Evolutionary conservation across 1,140 invertebrate species (phyloP).

Genomic region (Drosophila varians): DNA sequence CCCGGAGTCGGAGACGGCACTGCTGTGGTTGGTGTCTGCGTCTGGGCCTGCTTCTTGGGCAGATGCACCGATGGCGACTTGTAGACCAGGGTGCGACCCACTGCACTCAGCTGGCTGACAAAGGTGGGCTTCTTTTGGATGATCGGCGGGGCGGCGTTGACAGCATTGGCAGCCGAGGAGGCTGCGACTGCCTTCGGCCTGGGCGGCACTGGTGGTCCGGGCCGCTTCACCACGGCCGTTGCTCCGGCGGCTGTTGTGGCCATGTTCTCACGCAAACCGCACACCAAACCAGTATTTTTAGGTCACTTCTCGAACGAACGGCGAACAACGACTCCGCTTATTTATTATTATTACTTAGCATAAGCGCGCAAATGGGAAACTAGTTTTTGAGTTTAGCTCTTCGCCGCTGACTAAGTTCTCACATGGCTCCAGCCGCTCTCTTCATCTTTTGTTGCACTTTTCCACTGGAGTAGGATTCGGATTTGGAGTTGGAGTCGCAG

Average conservation of each 20-base stretch:
- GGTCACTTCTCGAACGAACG: constrained; percentile 72
- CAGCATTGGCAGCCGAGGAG: background rate
- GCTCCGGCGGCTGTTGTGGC: constrained; percentile 54
- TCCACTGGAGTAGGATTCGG: background rate
- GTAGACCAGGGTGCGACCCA: constrained; percentile 80
- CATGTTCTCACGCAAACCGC: constrained; percentile 64
- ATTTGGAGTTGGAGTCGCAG: background rate
- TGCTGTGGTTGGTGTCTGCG: constrained; percentile 67
- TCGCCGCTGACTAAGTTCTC: constrained; percentile 41
- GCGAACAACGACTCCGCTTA: constrained; percentile 54
- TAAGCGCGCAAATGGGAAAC: constrained; percentile 72
- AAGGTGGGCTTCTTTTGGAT: constrained; percentile 76
- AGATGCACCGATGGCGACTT: constrained; percentile 78
- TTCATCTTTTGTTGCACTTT: constrained; percentile 5
- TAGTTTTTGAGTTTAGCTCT: constrained; percentile 59
- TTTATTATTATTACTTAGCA: constrained; percentile 81
- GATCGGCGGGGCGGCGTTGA: constrained; percentile 44
- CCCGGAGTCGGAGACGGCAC: constrained; percentile 1
- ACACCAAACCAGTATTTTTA: constrained; percentile 82
- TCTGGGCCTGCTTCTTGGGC: constrained; percentile 78
- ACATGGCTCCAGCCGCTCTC: constrained; percentile 46
- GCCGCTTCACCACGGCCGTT: constrained; percentile 72
- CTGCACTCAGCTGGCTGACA: constrained; percentile 70
- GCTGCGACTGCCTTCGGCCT: constrained; percentile 63
- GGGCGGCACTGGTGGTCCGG: constrained; percentile 79